These are phyloP conservation scores for Macquaria ambigua DNA, from an alignment of 2,113 vertebrate genomes.

Conservation along the genomic window DNA sequence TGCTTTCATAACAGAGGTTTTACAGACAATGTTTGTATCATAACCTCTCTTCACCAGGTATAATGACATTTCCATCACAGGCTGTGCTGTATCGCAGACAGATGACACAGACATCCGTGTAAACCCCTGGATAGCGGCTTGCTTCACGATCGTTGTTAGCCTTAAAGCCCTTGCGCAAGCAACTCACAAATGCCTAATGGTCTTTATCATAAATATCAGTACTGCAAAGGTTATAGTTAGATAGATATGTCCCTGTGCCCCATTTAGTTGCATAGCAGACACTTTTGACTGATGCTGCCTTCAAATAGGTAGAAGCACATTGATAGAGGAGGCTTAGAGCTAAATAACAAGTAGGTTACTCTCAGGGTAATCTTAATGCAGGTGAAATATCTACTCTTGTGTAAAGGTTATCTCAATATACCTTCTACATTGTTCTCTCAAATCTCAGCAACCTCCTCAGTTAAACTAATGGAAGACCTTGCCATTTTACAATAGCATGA, in stretches of 20 bases:
- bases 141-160: constrained; percentile 77
- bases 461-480: constrained; percentile 75
- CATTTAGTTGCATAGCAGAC: constrained; percentile 78
- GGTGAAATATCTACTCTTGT: constrained; percentile 84
- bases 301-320: constrained; percentile 56
- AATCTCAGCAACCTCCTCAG: constrained; percentile 66
- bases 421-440: constrained; percentile 73
- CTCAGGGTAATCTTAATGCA: constrained; percentile 75
- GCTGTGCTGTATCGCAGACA: constrained; percentile 29
- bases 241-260: constrained; percentile 82
- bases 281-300: constrained; percentile 78
- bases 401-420: constrained; percentile 87
- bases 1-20: constrained; percentile 39
- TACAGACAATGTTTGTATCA: constrained; percentile 43
- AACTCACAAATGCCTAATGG: constrained; percentile 81
- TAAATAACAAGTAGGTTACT: constrained; percentile 84
- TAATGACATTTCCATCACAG: constrained; percentile 54
- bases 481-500: constrained; percentile 55
- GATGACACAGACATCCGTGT: constrained; percentile 59
- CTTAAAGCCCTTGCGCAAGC: constrained; percentile 80
- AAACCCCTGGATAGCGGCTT: constrained; percentile 62
- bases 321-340: constrained; percentile 80
- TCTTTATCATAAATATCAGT: constrained; percentile 85
- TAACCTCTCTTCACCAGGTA: constrained; percentile 40
- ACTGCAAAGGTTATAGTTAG: constrained; percentile 86